Evolutionary conservation across 2,113 vertebrate species (phyloP), one percentile per base, ranked within the genome.

Genomic region (Abramis brama): DNA sequence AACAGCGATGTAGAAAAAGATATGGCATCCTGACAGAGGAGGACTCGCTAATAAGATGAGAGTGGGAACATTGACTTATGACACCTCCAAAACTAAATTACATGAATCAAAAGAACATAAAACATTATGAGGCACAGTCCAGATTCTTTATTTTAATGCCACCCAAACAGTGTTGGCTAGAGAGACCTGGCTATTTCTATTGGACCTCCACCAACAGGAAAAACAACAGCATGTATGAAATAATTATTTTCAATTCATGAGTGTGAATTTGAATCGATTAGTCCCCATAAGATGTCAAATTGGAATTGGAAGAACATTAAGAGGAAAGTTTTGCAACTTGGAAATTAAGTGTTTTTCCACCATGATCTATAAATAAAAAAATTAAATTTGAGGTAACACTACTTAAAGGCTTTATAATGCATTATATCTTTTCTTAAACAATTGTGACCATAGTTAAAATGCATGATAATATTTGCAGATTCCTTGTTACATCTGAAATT

Each of bases 11-110:
- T 77, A 84, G 60, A 33, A 17, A 21, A 30, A 75, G 68, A 81
- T 79, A 60, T 91, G 85, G 90, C 86, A 89, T 21, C 43, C 11
- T 47, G 21, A 73, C 21, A 45, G 70, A 45, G 39, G 36, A n/a
- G 36, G 36, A 36, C 33, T 89, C 84, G 82, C 52, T 23, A 45
- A 89, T 89, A 55, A 83, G 19, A 81, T 78, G 23, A 90, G 92
- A 90, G 90, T 93, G 92, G 68, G 39, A 86, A 23, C 64, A 25
- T 91, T 81, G 12, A 77, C 10, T n/a, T n/a, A 83, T 88, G 89
- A 89, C 90, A 79, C 86, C 79, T 87, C 9, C 12, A 39, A 36
- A 79, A 36, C 2, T n/a, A 74, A 19, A 33, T 47, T 33, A 77
- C 21, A 21, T 11, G n/a, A 77, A 33, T 59, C 10, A n/a, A 23